phyloP scores from a whole-genome alignment of 2,113 vertebrate species.

The Maccullochella peelii region DNA sequence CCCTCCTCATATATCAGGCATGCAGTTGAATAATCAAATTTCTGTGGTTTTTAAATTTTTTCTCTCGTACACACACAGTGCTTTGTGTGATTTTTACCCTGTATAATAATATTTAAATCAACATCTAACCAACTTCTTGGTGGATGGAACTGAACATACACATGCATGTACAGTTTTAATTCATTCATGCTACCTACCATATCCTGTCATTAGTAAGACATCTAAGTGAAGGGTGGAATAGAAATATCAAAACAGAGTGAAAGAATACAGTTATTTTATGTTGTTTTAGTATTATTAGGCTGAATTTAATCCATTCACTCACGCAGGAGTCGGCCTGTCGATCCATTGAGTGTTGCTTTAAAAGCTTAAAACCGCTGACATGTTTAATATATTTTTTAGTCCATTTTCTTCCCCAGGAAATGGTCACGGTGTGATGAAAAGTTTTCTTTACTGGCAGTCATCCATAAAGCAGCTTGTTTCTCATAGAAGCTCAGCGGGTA shows the following conservation, averaged over 20 bases:
- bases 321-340: conserved; percentile 35
- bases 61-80: conserved; percentile 7
- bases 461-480: conserved; percentile 60
- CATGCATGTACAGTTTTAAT: conserved; percentile 26
- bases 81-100: conserved; percentile 46
- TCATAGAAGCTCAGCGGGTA: conserved; percentile 22
- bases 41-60: conserved; percentile 27
- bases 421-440: conserved; percentile 64
- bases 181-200: conserved; percentile 18
- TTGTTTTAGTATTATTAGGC: conserved; percentile 58
- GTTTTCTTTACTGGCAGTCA: conserved; percentile 61
- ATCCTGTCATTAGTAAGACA: conserved; percentile 51
- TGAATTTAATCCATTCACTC: conserved; percentile 41
- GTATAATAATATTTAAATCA: conserved; percentile 49
- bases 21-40: conserved; percentile 60
- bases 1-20: conserved; percentile 15
- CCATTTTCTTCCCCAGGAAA: conserved; percentile 59
- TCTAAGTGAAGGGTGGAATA: conserved; percentile 22
- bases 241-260: conserved; percentile 15
- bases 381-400: conserved; percentile 60
- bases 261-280: conserved; percentile 46
- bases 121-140: conserved; percentile 11
- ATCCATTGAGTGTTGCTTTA: conserved; percentile 36
- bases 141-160: conserved; percentile 12
- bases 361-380: conserved; percentile 55